A percentile compares a stretch with the other conserved stretches of the same genome.
Evolutionary conservation across 2,888 invertebrate species (phyloP).

Genomic region (Plebejus anna): DNA sequence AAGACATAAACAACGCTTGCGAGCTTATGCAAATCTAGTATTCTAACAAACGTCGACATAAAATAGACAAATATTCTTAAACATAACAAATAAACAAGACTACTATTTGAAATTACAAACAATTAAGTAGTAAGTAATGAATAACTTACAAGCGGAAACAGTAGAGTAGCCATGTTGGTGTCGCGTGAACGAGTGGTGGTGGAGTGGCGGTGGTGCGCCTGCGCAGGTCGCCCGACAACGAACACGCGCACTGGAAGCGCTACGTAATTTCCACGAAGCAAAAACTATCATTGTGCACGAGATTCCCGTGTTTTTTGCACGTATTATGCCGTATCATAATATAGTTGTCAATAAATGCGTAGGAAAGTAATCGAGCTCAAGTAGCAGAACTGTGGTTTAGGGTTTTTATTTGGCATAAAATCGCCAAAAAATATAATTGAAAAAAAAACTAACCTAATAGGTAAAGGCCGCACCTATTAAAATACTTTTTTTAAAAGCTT

Average conservation of each 20-base stretch:
- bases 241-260: conserved; percentile 48
- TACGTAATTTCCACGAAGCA: conserved; percentile 38
- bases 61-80: not conserved
- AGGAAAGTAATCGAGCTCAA: not conserved
- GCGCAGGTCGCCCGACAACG: conserved; percentile 52
- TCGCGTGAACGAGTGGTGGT: conserved; percentile 63
- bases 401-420: not conserved
- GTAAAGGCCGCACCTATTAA: too few relatives aligned
- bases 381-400: not conserved
- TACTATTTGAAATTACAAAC: not conserved
- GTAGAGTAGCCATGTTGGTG: conserved; percentile 60
- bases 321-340: not conserved
- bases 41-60: not conserved
- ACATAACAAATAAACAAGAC: not conserved
- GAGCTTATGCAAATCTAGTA: not conserved
- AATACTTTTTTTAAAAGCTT: too few relatives aligned
- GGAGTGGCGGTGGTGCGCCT: conserved; percentile 61
- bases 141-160: conserved; percentile 42
- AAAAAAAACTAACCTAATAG: too few relatives aligned
- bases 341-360: not conserved
- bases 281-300: conserved; percentile 36
- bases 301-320: conserved; percentile 35
- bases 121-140: conserved; percentile 9
- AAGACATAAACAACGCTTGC: not conserved
- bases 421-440: too few relatives aligned